phyloP scores from a whole-genome alignment of 1,140 invertebrate genomes.

The Drusus annulatus region DNA sequence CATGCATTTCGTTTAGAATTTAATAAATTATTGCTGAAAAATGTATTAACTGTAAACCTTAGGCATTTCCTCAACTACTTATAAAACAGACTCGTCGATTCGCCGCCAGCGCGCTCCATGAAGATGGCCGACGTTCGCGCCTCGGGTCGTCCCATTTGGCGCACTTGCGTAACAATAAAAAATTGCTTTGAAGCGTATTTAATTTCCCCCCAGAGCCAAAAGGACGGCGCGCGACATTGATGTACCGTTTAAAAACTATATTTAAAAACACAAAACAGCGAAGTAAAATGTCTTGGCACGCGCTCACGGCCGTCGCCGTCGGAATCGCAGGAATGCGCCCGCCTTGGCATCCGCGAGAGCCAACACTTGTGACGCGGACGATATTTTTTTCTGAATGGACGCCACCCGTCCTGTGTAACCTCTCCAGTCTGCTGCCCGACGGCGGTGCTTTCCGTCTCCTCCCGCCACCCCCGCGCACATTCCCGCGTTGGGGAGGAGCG shows the following conservation, averaged over 20 bases:
- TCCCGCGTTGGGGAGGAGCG: not conserved
- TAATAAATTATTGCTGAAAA: too few species aligned
- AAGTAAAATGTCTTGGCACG: conserved; percentile 32
- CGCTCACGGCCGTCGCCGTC: not conserved
- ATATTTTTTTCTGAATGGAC: conserved; percentile 27
- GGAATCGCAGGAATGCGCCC: conserved; percentile 18
- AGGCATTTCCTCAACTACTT: too few species aligned
- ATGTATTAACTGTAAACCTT: too few species aligned
- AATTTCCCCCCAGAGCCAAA: not conserved
- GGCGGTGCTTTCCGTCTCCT: not conserved
- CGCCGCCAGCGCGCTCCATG: too few species aligned
- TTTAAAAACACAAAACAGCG: conserved; percentile 31
- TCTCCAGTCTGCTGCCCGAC: not conserved
- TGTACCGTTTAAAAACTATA: conserved; percentile 34
- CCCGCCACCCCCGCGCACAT: not conserved
- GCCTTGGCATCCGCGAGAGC: not conserved
- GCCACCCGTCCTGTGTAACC: not conserved
- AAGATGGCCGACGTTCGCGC: not conserved
- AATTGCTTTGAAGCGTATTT: conserved; percentile 29
- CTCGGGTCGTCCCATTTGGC: not conserved
- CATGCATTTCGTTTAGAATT: too few species aligned
- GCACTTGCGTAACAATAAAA: conserved; percentile 14
- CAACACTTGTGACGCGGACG: conserved; percentile 22
- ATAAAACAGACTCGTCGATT: too few species aligned
- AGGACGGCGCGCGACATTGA: conserved; percentile 22